These are phyloP conservation scores for Drosophila ficusphila DNA, from an alignment of 1,140 invertebrate genomes.

Conservation along the genomic window DNA sequence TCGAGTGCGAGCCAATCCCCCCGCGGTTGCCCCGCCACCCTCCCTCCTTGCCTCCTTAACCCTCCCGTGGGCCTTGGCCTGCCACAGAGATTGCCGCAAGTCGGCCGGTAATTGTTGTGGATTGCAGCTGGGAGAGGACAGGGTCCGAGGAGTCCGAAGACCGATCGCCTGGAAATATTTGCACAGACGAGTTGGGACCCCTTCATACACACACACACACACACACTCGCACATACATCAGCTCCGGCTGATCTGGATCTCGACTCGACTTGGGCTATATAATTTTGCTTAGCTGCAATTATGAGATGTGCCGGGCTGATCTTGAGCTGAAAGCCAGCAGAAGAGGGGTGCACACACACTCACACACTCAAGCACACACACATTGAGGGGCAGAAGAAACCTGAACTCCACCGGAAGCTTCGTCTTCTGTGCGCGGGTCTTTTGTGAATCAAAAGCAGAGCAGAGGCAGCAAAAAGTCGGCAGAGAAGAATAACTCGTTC, in stretches of 20 bases:
- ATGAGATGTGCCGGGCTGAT: conserved; percentile 74
- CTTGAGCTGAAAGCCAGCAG: conserved; percentile 27
- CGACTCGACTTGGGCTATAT: conserved; percentile 50
- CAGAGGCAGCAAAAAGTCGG: conserved; percentile 1
- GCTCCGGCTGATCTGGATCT: conserved; percentile 31
- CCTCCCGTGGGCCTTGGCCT: not conserved
- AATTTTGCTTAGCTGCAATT: conserved; percentile 81
- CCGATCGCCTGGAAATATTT: conserved; percentile 65
- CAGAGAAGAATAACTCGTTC: conserved; percentile 58
- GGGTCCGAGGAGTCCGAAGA: conserved; percentile 27
- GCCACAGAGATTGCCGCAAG: conserved; percentile 55
- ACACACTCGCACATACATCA: conserved; percentile 22
- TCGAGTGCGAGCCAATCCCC: conserved; percentile 57
- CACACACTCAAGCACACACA: no score
- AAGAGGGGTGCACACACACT: conserved; percentile 23
- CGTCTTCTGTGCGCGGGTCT: conserved; percentile 27
- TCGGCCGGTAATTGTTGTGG: conserved; percentile 68
- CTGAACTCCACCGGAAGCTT: conserved; percentile 73
- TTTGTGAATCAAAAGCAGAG: conserved; percentile 50
- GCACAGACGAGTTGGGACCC: conserved; percentile 38
- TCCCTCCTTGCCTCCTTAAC: not conserved
- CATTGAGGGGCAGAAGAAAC: conserved; percentile 36
- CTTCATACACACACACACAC: not conserved
- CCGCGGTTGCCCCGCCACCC: not conserved
- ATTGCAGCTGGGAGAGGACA: conserved; percentile 50